phyloP scores from a whole-genome alignment of 2,113 vertebrate species.

The Peucedramus taeniatus region DNA sequence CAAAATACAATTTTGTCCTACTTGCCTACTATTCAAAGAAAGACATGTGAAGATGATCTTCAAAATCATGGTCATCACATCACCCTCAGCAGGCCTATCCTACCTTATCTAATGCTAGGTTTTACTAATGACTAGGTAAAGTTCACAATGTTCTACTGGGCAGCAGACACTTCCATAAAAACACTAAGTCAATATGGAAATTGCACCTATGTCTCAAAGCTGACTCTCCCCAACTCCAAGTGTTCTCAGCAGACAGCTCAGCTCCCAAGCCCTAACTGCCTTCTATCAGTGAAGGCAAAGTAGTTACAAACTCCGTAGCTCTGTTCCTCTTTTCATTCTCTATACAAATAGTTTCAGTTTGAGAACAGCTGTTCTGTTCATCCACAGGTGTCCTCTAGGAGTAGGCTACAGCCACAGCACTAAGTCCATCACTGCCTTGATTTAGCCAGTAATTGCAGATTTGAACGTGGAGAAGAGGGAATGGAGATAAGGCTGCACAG shows the following conservation, averaged over 20 bases:
- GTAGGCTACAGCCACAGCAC: background rate
- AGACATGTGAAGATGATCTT: background rate
- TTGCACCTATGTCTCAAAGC: background rate
- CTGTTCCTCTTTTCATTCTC: background rate
- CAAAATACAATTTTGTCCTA: background rate
- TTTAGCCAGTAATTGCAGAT: background rate
- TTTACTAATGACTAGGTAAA: background rate
- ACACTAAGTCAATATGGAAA: background rate
- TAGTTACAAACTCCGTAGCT: background rate
- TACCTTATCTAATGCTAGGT: background rate
- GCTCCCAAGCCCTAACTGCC: background rate
- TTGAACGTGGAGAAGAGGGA: background rate
- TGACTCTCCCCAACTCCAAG: background rate
- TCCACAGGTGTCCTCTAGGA: background rate
- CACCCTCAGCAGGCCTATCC: background rate
- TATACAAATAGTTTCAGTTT: background rate
- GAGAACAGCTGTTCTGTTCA: background rate
- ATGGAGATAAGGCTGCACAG: background rate
- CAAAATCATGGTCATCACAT: background rate
- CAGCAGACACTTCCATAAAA: background rate
- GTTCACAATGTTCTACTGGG: background rate
- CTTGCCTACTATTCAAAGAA: background rate
- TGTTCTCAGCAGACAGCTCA: background rate
- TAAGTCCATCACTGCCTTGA: background rate
- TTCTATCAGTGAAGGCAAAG: background rate